These are phyloP conservation scores for Ricordea florida DNA, from an alignment of 92 coral and sea anemone species.

Conservation along the genomic window DNA sequence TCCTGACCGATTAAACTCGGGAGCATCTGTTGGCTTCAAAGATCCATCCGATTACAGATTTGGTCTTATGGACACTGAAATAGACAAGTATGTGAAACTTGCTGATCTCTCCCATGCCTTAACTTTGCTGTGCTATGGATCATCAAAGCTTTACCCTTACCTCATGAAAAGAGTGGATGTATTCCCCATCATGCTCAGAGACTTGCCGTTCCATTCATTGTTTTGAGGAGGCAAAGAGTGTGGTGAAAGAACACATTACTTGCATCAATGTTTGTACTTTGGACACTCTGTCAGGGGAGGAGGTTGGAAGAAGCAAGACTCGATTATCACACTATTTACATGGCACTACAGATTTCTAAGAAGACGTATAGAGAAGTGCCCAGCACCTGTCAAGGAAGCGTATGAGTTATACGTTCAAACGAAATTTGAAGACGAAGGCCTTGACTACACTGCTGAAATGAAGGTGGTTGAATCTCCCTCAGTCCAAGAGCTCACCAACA, in stretches of 20 bases:
- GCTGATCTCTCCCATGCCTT: constrained; percentile 28
- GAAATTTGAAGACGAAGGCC: constrained; percentile 3
- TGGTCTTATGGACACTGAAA: constrained; percentile 17
- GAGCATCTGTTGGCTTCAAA: background rate
- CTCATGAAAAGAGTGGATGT: constrained; percentile 44
- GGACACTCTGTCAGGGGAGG: constrained; percentile 28
- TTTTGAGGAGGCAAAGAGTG: constrained; percentile 44
- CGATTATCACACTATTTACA: constrained; percentile 15
- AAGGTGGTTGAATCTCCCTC: background rate
- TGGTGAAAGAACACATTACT: constrained; percentile 42
- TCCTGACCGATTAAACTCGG: background rate
- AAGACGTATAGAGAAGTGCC: background rate
- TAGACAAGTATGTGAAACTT: constrained; percentile 9
- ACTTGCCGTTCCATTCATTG: constrained; percentile 41
- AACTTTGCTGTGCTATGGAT: constrained; percentile 35
- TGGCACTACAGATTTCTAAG: constrained; percentile 20
- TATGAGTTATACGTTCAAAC: background rate
- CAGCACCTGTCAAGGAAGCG: background rate
- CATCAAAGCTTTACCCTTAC: constrained; percentile 25
- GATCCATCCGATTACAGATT: constrained; percentile 9
- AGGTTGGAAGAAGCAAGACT: constrained; percentile 27
- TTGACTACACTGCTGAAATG: background rate
- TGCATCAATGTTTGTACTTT: constrained; percentile 32
- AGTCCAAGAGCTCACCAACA: background rate
- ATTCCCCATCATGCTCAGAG: constrained; percentile 22